Evolutionary conservation across 2,113 vertebrate species (phyloP).

Genomic region (Campylorhamphus procurvoides): DNA sequence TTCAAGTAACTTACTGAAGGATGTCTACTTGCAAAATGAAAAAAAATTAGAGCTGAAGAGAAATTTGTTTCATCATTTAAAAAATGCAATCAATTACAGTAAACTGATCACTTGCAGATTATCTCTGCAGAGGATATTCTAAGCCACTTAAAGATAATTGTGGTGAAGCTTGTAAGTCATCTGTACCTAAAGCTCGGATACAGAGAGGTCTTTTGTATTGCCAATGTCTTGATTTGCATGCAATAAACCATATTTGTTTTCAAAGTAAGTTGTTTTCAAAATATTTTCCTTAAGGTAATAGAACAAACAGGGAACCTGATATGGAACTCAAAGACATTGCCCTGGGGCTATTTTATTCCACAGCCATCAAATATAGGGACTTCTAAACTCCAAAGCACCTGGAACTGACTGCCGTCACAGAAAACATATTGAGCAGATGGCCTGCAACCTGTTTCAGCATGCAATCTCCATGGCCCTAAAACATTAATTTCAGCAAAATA

Average conservation of each 20-base stretch:
- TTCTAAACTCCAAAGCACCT: constrained; percentile 35
- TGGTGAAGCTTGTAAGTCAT: neutral
- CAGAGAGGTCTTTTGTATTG: neutral
- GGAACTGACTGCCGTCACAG: constrained; percentile 17
- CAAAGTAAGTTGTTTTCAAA: constrained; percentile 16
- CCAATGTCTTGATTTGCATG: neutral
- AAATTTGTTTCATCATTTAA: neutral
- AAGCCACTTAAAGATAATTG: neutral
- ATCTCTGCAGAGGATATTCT: neutral
- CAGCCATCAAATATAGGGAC: neutral
- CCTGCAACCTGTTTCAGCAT: constrained; percentile 43
- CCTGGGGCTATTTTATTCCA: constrained; percentile 38
- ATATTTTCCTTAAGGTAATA: constrained; percentile 49
- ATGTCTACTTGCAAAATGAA: neutral
- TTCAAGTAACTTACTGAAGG: neutral
- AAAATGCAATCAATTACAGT: neutral
- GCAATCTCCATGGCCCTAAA: constrained; percentile 1
- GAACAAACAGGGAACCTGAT: constrained; percentile 22
- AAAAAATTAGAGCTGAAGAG: neutral
- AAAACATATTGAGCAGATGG: constrained; percentile 65
- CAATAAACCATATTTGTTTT: constrained; percentile 24
- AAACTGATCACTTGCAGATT: neutral
- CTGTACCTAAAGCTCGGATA: neutral
- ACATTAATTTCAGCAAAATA: constrained; percentile 57
- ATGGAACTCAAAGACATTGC: neutral